Evolutionary conservation across 2,797 vertebrate species (phyloP).

Genomic region (Pipistrellus pipistrellus): DNA sequence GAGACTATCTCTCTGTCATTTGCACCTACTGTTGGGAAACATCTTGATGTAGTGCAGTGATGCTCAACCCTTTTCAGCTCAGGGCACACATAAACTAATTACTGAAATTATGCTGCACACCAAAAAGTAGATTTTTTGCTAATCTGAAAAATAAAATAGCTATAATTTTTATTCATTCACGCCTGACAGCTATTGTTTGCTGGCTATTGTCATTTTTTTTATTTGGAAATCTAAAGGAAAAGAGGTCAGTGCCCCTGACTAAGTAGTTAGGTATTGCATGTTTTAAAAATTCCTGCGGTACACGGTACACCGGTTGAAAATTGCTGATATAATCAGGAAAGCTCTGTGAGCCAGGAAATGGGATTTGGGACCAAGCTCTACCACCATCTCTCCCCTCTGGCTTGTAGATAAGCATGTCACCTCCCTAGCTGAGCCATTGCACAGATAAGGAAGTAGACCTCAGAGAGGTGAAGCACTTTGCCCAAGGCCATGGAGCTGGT

Average conservation of each 20-base stretch:
- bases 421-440: background rate
- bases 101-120: background rate
- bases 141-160: background rate
- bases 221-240: background rate
- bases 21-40: background rate
- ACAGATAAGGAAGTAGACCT: background rate
- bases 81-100: background rate
- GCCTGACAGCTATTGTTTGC: background rate
- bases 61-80: background rate
- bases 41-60: background rate
- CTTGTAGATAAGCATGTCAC: background rate
- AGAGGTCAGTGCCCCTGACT: background rate
- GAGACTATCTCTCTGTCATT: background rate
- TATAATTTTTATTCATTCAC: background rate
- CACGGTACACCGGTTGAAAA: background rate
- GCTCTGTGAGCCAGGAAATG: background rate
- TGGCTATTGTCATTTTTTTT: background rate
- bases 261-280: background rate
- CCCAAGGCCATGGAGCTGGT: background rate
- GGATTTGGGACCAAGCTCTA: background rate
- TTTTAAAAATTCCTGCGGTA: background rate
- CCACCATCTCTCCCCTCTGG: background rate
- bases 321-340: background rate
- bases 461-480: constrained; percentile 2
- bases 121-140: background rate